Evolutionary conservation across 2,797 vertebrate genomes (phyloP).

Genomic region (Aplochiton taeniatus): DNA sequence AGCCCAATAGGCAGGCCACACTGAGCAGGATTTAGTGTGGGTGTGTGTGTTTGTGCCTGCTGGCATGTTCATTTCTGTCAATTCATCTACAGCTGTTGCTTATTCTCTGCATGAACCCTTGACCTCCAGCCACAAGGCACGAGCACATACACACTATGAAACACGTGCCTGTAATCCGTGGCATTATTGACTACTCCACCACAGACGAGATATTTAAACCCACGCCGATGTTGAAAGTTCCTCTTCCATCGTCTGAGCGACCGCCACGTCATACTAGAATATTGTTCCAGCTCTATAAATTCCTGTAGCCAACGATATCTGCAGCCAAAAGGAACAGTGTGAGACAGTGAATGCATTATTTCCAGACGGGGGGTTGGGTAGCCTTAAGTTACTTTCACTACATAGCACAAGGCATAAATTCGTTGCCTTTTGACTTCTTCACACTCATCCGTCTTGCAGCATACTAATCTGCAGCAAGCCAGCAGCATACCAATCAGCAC

Average conservation of each 20-base stretch:
- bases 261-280: constrained; percentile 60
- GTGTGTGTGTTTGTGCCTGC: constrained; percentile 6
- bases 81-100: no score
- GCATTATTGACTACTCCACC: neutral
- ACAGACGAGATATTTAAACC: neutral
- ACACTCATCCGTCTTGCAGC: no score
- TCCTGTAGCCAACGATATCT: constrained; percentile 48
- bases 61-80: neutral
- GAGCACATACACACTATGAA: neutral
- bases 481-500: no score
- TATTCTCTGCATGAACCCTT: no score
- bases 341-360: constrained; percentile 58
- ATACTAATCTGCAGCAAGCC: no score
- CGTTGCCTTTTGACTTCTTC: no score
- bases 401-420: no score
- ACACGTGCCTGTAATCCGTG: no score
- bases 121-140: neutral
- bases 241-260: constrained; percentile 53
- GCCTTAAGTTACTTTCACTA: no score
- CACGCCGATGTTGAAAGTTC: constrained; percentile 28
- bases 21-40: constrained; percentile 25
- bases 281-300: constrained; percentile 67
- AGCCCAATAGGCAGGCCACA: constrained; percentile 23
- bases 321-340: constrained; percentile 48
- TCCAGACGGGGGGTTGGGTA: neutral